Evolutionary conservation across 1,140 invertebrate genomes (phyloP).

Genomic region (Achatina immaculata): DNA sequence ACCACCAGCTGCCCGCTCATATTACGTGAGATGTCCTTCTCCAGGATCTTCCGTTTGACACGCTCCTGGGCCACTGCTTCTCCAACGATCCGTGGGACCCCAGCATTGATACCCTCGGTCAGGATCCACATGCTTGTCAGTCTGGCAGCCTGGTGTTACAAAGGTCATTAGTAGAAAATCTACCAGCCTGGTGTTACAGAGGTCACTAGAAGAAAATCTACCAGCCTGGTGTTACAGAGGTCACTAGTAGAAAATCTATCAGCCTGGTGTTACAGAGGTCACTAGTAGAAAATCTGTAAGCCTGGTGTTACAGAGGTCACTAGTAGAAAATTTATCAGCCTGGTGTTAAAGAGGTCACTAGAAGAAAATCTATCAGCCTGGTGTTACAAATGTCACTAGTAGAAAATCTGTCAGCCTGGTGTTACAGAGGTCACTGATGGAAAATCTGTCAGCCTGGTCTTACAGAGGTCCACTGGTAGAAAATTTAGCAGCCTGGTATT

Average conservation of each 20-base stretch:
- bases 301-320: neutral
- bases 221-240: neutral
- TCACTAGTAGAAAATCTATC: too few species aligned
- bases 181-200: neutral
- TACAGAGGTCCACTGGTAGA: too few species aligned
- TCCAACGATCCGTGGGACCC: slow-evolving; percentile 68
- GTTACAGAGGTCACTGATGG: slow-evolving; percentile 11
- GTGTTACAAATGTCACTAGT: too few species aligned
- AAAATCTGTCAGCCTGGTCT: neutral
- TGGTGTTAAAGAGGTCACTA: too few species aligned
- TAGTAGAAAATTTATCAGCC: too few species aligned
- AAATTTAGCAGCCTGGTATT: neutral
- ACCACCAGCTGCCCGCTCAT: slow-evolving; percentile 55
- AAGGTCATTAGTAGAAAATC: too few species aligned
- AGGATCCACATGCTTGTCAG: slow-evolving; percentile 72
- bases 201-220: too few species aligned
- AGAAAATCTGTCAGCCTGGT: slow-evolving; percentile 68
- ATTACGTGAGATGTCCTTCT: slow-evolving; percentile 24
- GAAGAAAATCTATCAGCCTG: slow-evolving; percentile 46
- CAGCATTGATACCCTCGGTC: slow-evolving; percentile 69
- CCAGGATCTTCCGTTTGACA: slow-evolving; percentile 40
- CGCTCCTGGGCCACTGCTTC: slow-evolving; percentile 68
- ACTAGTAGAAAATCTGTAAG: too few species aligned
- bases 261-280: neutral
- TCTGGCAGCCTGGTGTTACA: slow-evolving; percentile 62